phyloP scores from a whole-genome alignment of 1,140 invertebrate species.

The Nylanderia fulva region DNA sequence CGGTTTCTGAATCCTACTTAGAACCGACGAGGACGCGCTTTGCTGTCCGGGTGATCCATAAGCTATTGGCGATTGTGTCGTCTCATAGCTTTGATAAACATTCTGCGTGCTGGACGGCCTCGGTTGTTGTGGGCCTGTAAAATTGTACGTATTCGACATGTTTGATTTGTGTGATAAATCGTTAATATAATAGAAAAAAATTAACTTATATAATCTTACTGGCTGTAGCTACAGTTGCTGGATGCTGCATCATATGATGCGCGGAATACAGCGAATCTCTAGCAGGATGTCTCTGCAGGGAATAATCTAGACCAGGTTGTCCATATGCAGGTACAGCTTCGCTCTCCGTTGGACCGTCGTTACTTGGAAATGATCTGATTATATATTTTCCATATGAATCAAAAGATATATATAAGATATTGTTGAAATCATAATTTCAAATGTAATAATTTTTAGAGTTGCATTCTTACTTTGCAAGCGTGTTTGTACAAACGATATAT shows the following conservation, averaged over 20 bases:
- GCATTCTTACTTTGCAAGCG: slow-evolving; percentile 92
- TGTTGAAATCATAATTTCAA: too few relatives aligned
- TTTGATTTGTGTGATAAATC: not conserved
- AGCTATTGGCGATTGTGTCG: slow-evolving; percentile 89
- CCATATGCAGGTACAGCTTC: slow-evolving; percentile 86
- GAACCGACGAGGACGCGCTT: slow-evolving; percentile 84
- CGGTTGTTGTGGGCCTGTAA: slow-evolving; percentile 83
- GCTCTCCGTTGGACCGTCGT: slow-evolving; percentile 80
- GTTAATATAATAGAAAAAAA: not conserved
- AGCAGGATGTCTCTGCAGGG: slow-evolving; percentile 87
- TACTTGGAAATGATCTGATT: slow-evolving; percentile 81
- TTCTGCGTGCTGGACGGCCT: slow-evolving; percentile 90
- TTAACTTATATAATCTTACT: slow-evolving; percentile 63
- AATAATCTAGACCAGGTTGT: slow-evolving; percentile 92
- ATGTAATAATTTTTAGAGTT: too few relatives aligned
- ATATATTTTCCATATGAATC: not conserved
- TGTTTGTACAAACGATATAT: slow-evolving; percentile 99
- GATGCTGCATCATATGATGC: slow-evolving; percentile 85
- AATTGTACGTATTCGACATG: slow-evolving; percentile 47
- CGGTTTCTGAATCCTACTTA: slow-evolving; percentile 89
- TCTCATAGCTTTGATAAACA: slow-evolving; percentile 90
- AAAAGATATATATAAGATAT: slow-evolving; percentile 11
- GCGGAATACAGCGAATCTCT: slow-evolving; percentile 82
- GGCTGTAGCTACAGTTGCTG: slow-evolving; percentile 81
- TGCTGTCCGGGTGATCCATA: slow-evolving; percentile 87